Conservation (phyloP, 2,113 vertebrate species). For the Paracanthobrama guichenoti region DNA sequence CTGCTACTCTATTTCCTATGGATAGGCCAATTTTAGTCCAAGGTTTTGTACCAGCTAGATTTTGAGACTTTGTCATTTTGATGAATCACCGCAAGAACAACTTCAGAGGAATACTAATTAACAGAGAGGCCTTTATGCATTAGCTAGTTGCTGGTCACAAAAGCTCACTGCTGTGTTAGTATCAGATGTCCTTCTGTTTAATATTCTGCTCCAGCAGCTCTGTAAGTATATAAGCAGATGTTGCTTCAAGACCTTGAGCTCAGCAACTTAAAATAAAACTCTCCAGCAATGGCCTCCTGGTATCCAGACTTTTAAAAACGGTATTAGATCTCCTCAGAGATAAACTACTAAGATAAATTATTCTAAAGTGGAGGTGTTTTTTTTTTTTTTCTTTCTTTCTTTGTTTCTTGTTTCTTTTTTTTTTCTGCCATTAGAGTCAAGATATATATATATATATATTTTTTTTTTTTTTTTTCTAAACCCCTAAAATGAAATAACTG, state of each 20-base stretch:
- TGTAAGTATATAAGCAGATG: conserved; percentile 52
- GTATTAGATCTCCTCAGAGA: background rate
- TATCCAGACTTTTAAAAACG: conserved; percentile 10
- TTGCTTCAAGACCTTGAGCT: conserved; percentile 49
- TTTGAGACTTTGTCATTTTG: conserved; percentile 59
- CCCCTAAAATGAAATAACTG: no score
- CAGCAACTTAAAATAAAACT: conserved; percentile 27
- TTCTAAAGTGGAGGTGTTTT: no score
- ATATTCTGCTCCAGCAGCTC: conserved; percentile 49
- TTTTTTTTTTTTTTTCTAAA: no score
- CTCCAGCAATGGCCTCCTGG: background rate
- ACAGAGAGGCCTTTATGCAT: conserved; percentile 51
- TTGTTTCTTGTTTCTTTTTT: no score
- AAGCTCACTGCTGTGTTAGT: conserved; percentile 47
- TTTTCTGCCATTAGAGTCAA: no score
- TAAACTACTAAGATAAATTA: background rate
- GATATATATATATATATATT: no score
- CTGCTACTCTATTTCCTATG: conserved; percentile 49
- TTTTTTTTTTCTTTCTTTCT: no score
- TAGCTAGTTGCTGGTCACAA: conserved; percentile 49
- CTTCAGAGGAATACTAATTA: conserved; percentile 62
- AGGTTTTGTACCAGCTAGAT: conserved; percentile 48
- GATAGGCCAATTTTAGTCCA: conserved; percentile 43
- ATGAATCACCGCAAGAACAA: conserved; percentile 55
- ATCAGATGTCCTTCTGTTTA: conserved; percentile 57